A percentile compares a stretch with the other conserved stretches of the same genome.
These are phyloP conservation scores for Dasypogon diadema DNA, from an alignment of 2,888 invertebrate genomes.

Conservation along the genomic window DNA sequence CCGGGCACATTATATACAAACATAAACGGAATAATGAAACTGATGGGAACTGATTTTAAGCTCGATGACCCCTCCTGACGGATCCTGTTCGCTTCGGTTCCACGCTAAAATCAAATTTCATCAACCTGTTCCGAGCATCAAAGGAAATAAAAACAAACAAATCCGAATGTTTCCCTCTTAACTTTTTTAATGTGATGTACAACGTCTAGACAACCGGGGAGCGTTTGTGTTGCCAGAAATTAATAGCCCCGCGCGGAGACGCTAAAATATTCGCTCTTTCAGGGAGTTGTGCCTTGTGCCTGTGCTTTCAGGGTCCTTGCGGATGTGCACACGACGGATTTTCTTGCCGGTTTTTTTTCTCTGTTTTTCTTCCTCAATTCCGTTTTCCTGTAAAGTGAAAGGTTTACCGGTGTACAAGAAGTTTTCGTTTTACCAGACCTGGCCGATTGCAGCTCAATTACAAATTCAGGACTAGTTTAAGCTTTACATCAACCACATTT, in stretches of 20 bases:
- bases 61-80: constrained; percentile 23
- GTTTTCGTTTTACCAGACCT: too few species aligned
- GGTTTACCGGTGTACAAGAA: too few species aligned
- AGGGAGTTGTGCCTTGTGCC: constrained; percentile 13
- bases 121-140: constrained; percentile 39
- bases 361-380: not conserved
- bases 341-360: not conserved
- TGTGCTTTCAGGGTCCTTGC: constrained; percentile 2
- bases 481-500: too few species aligned
- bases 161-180: constrained; percentile 30
- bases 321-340: not conserved
- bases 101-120: constrained; percentile 11
- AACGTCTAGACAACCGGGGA: constrained; percentile 38
- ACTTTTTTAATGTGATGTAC: constrained; percentile 24
- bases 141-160: constrained; percentile 39
- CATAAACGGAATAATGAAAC: constrained; percentile 29
- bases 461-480: too few species aligned
- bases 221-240: constrained; percentile 40
- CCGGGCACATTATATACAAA: constrained; percentile 20
- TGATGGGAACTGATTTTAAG: constrained; percentile 22
- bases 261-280: constrained; percentile 24
- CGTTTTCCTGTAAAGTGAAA: too few species aligned
- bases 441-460: too few species aligned
- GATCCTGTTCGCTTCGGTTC: not conserved
- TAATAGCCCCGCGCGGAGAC: constrained; percentile 30